A percentile compares a stretch with the other conserved stretches of the same genome.
Conservation (phyloP, 64 coral and sea anemone genomes). For the Montipora foliosa region DNA sequence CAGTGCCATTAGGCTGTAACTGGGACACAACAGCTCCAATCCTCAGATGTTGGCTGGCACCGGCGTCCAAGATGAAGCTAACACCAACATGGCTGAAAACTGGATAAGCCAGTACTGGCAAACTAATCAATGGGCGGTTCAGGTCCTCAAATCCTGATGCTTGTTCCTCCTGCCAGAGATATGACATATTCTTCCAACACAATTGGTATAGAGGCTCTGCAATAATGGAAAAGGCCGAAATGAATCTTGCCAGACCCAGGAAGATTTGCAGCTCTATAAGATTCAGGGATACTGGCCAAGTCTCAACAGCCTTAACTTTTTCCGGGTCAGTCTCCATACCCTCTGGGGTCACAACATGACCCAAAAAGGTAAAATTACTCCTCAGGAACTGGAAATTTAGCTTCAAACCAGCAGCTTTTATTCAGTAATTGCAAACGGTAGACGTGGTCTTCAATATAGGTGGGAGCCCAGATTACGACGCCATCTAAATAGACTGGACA, state of each 20-base stretch:
- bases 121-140: not conserved
- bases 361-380: constrained; percentile 52
- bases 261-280: constrained; percentile 64
- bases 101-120: constrained; percentile 37
- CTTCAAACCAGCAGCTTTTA: not conserved
- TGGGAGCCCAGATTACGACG: not conserved
- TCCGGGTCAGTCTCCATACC: constrained; percentile 28
- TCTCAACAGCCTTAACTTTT: constrained; percentile 41
- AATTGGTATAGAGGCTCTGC: constrained; percentile 42
- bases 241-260: constrained; percentile 59
- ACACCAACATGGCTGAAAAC: constrained; percentile 4
- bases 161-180: constrained; percentile 29
- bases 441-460: not conserved
- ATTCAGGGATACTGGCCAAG: constrained; percentile 6
- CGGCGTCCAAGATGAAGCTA: constrained; percentile 30
- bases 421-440: too few species aligned
- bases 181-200: constrained; percentile 39
- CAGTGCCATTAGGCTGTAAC: constrained; percentile 48
- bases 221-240: constrained; percentile 35
- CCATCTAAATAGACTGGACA: not conserved
- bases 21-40: constrained; percentile 60
- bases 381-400: constrained; percentile 31
- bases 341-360: constrained; percentile 39
- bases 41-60: constrained; percentile 17
- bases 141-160: constrained; percentile 24